Percentiles rank a stretch among this genome's conserved stretches.
phyloP scores from a whole-genome alignment of 35 echinoderm and acorn worm genomes.

The Apostichopus parvimensis region DNA sequence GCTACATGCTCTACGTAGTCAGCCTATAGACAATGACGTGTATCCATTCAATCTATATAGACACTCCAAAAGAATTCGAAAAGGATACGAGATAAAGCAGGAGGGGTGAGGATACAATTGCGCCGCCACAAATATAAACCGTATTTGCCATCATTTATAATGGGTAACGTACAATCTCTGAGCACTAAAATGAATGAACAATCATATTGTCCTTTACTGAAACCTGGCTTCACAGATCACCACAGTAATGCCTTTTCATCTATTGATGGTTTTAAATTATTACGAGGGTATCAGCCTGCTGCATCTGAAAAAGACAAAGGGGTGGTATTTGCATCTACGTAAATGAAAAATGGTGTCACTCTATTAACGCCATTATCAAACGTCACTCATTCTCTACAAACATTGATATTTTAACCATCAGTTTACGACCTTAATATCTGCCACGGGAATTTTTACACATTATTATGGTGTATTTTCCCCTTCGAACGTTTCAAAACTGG shows the following conservation, averaged over 20 bases:
- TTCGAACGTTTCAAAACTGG: conserved; percentile 19
- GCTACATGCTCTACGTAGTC: neutral
- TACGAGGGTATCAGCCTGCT: neutral
- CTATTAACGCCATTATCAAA: conserved; percentile 31
- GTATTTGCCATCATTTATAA: no score
- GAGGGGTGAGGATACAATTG: no score
- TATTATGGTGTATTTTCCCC: conserved; percentile 45
- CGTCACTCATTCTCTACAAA: conserved; percentile 43
- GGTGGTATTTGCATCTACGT: conserved; percentile 45
- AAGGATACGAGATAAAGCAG: no score
- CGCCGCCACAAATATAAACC: no score
- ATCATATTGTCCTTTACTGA: neutral
- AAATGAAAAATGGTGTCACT: conserved; percentile 35
- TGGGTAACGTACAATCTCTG: no score
- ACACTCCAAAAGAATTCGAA: no score
- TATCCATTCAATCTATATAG: no score
- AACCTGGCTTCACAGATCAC: conserved; percentile 1
- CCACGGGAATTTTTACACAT: conserved; percentile 69
- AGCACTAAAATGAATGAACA: neutral
- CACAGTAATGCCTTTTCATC: neutral
- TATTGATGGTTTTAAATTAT: conserved; percentile 23
- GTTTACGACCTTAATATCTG: conserved; percentile 50
- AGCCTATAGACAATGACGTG: neutral
- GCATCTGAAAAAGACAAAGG: neutral
- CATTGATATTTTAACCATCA: conserved; percentile 55